phyloP scores from a whole-genome alignment of 2,113 vertebrate species.

The Noctilio leporinus region DNA sequence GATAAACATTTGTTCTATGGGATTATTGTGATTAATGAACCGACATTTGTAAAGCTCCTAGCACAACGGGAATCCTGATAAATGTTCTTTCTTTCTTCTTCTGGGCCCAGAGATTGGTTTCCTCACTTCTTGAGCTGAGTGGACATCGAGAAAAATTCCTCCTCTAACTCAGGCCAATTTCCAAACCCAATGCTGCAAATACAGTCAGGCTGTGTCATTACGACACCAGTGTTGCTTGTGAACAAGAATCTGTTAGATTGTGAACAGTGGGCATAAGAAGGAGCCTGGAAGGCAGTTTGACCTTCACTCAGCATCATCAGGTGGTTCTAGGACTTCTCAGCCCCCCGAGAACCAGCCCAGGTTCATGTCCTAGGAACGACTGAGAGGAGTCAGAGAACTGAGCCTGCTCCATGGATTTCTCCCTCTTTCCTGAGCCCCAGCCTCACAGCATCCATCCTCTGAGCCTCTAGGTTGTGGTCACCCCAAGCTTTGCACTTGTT shows the following conservation, averaged over 20 bases:
- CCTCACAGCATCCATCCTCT: background rate
- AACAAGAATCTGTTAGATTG: background rate
- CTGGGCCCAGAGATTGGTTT: background rate
- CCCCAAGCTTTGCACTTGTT: background rate
- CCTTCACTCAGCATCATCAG: background rate
- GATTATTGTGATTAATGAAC: background rate
- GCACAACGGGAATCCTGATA: background rate
- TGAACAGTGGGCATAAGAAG: background rate
- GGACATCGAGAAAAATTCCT: background rate
- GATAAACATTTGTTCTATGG: background rate
- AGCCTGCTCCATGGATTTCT: background rate
- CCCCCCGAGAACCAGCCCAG: background rate
- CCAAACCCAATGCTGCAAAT: background rate
- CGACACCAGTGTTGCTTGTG: fast-evolving
- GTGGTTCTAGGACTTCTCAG: background rate
- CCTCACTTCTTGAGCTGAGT: background rate
- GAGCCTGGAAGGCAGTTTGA: background rate
- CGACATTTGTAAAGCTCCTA: background rate
- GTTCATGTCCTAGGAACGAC: no score
- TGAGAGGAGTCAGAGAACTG: no score
- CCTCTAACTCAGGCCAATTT: background rate
- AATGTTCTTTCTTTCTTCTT: background rate
- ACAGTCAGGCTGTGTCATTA: background rate
- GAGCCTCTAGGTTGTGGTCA: background rate
- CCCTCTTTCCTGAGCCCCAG: background rate